Percentiles rank a stretch among this genome's conserved stretches.
Evolutionary conservation across 2,888 invertebrate species (phyloP).

Genomic region (Drosophila recens): DNA sequence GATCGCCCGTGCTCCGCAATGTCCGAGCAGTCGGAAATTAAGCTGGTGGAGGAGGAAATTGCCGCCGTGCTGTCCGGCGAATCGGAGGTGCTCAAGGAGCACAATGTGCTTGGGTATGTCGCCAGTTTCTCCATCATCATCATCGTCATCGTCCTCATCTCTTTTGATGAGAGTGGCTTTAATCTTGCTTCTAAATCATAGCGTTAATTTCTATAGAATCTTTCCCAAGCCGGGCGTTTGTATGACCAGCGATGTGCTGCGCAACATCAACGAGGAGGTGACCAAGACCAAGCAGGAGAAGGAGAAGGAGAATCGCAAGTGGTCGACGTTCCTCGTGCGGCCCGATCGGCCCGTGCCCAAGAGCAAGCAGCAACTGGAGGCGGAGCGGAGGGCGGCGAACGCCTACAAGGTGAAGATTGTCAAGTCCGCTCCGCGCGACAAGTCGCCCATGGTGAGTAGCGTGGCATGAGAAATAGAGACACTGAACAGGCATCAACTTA

Average conservation of each 20-base stretch:
- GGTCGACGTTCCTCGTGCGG: slow-evolving; percentile 91
- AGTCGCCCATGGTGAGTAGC: slow-evolving; percentile 72
- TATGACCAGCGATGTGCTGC: slow-evolving; percentile 89
- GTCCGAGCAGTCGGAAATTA: slow-evolving; percentile 77
- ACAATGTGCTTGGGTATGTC: slow-evolving; percentile 87
- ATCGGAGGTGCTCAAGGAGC: slow-evolving; percentile 89
- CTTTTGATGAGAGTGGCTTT: slow-evolving; percentile 17
- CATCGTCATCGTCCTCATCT: background rate
- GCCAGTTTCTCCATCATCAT: slow-evolving; percentile 8
- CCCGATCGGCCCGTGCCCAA: slow-evolving; percentile 89
- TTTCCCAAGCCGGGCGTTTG: slow-evolving; percentile 88
- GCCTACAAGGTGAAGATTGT: slow-evolving; percentile 87
- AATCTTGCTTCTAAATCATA: slow-evolving; percentile 54
- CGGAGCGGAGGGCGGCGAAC: slow-evolving; percentile 81
- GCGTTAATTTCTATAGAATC: slow-evolving; percentile 90
- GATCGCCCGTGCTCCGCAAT: slow-evolving; percentile 80
- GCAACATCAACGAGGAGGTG: slow-evolving; percentile 87
- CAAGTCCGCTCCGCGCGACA: slow-evolving; percentile 85
- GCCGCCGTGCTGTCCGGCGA: slow-evolving; percentile 89
- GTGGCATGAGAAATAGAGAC: slow-evolving; percentile 48
- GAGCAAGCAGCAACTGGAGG: slow-evolving; percentile 82
- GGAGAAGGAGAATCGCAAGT: slow-evolving; percentile 87
- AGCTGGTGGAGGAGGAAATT: slow-evolving; percentile 89
- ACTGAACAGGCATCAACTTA: slow-evolving; percentile 55
- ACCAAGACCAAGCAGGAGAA: slow-evolving; percentile 86